Percentiles rank a stretch among this genome's conserved stretches.
Evolutionary conservation across 2,888 invertebrate species (phyloP).

Genomic region (Thecophora atra): DNA sequence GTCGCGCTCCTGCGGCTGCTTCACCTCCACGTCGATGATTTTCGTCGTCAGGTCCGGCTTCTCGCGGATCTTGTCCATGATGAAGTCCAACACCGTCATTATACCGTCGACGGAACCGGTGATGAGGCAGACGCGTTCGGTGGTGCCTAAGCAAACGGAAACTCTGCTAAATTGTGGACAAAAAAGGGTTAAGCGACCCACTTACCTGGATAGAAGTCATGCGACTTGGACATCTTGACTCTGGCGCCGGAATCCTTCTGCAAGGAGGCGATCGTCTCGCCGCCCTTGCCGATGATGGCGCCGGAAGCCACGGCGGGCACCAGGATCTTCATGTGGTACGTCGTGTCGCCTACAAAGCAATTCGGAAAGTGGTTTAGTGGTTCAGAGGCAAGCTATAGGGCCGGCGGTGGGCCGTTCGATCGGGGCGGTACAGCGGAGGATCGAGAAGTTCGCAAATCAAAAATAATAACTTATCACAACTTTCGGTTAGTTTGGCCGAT

Average conservation of each 20-base stretch:
- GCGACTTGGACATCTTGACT: slow-evolving; percentile 99
- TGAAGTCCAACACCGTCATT: slow-evolving; percentile 90
- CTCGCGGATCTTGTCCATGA: slow-evolving; percentile 95
- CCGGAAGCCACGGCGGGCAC: slow-evolving; percentile 97
- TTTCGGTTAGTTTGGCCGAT: slow-evolving; percentile 32
- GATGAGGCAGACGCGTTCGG: slow-evolving; percentile 92
- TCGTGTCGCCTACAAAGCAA: slow-evolving; percentile 79
- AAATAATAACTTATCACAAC: slow-evolving; percentile 56
- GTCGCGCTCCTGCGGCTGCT: slow-evolving; percentile 87
- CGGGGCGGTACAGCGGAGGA: slow-evolving; percentile 18
- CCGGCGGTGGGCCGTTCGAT: background rate
- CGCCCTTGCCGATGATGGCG: slow-evolving; percentile 99
- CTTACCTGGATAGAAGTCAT: slow-evolving; percentile 98
- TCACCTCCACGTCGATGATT: slow-evolving; percentile 83
- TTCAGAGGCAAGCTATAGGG: slow-evolving; percentile 5
- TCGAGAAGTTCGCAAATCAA: slow-evolving; percentile 53
- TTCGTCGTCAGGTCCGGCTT: slow-evolving; percentile 90
- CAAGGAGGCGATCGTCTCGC: slow-evolving; percentile 97
- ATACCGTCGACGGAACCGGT: slow-evolving; percentile 91
- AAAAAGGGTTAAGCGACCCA: slow-evolving; percentile 39
- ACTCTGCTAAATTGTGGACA: background rate
- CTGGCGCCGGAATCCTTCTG: slow-evolving; percentile 97
- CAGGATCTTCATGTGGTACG: slow-evolving; percentile 95
- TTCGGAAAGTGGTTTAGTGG: slow-evolving; percentile 2
- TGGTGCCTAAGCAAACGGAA: slow-evolving; percentile 75